A percentile compares a stretch with the other conserved stretches of the same genome.
Evolutionary conservation across 2,113 vertebrate genomes (phyloP).

Genomic region (Megaceryle maxima): DNA sequence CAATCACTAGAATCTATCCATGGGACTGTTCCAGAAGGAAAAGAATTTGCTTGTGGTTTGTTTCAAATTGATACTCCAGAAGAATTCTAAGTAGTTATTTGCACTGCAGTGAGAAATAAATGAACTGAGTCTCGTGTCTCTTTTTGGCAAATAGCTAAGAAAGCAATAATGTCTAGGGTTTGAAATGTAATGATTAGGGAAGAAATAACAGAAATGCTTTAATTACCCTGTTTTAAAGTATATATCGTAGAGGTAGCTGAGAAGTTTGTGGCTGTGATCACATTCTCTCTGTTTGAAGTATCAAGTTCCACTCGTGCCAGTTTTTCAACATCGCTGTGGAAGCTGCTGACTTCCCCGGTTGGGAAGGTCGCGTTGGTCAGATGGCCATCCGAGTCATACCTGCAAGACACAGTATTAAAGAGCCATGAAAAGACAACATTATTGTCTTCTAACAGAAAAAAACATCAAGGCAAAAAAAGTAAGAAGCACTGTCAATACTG

Average conservation of each 20-base stretch:
- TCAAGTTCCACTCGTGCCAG: slow-evolving; percentile 88
- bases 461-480: neutral
- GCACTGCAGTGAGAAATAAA: neutral
- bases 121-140: neutral
- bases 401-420: slow-evolving; percentile 59
- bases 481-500: slow-evolving; percentile 4
- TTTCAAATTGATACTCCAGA: neutral
- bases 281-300: slow-evolving; percentile 89
- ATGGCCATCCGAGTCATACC: slow-evolving; percentile 91
- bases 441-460: neutral
- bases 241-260: slow-evolving; percentile 93
- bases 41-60: neutral
- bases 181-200: neutral
- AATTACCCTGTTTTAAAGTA: slow-evolving; percentile 90
- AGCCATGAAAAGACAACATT: neutral
- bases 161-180: neutral
- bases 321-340: slow-evolving; percentile 91
- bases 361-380: slow-evolving; percentile 93
- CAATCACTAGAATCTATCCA: neutral
- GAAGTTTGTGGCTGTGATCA: slow-evolving; percentile 91
- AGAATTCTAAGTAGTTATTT: neutral
- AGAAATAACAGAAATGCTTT: neutral
- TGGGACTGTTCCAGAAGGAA: neutral
- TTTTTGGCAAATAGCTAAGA: neutral
- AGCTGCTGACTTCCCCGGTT: slow-evolving; percentile 91